Evolutionary conservation across 2,797 vertebrate genomes (phyloP), one percentile per base, ranked within the genome.

Genomic region (Protosalanx chinensis): DNA sequence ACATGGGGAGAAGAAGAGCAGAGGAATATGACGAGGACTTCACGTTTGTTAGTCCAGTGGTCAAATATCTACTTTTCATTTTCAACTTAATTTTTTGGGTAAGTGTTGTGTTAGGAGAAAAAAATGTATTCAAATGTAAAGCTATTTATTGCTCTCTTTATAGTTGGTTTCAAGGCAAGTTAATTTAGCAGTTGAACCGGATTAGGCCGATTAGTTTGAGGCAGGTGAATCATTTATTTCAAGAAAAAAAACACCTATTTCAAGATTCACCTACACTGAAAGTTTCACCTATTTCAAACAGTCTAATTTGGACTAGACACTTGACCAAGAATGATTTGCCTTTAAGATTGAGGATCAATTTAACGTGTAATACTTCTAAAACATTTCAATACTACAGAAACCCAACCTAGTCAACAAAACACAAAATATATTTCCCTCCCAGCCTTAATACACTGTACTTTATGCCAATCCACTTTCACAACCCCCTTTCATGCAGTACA

Each of bases 21-120:
- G 16, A 56, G 51, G 18, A 16, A 56, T 35, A 23, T 5, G 86
- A 84, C 46, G 86, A 93, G 18, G 91, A 94, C 46, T 95, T 91
- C 85, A 90, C 90, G 3, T 95, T 93, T 79, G 92, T 97, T 81
- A 96, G 90, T 46, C 93, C 92, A 0, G 78, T 92, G 72, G 94
- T 96, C 69, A 97, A 98, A 81, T 97, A 96, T 78, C 89, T 96
- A 16, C 92, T 98, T 3, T 97, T 96, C 84, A 67, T 95, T 66
- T 98, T 96, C 84, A 97, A 97, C 81, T 89, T 92, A 76, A 78
- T 97, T 37, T 96, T 96, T 73, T 98, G 96, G 96, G 96, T 97
- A 88, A 96, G 96, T 92, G 56, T 58, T 32, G 49, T 57, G 49
- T 23, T 35, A 15, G 29, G 23, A 12, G 35, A 58, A 29, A 16